These are phyloP conservation scores for Drepana arcuata DNA, from an alignment of 1,140 invertebrate genomes.

Conservation along the genomic window DNA sequence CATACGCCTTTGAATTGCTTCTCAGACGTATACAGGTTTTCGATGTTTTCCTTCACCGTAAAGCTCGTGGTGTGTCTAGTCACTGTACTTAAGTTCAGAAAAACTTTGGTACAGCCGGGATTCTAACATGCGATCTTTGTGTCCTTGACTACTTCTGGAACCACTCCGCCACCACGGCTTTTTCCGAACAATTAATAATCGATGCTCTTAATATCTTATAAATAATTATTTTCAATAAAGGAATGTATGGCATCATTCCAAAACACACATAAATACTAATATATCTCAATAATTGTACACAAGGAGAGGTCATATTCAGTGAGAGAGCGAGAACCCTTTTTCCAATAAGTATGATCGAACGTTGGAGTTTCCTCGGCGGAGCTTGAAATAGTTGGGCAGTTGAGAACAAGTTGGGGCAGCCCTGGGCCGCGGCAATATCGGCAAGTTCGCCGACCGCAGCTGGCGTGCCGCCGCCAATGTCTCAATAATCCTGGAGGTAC, in stretches of 20 bases:
- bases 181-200: too few species aligned
- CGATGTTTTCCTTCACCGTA: too few species aligned
- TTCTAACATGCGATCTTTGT: too few species aligned
- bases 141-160: too few species aligned
- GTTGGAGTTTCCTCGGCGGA: conserved; percentile 40
- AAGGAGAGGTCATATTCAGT: conserved; percentile 27
- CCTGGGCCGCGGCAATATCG: conserved; percentile 51
- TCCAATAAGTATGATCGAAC: conserved; percentile 54
- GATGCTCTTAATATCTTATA: conserved; percentile 1
- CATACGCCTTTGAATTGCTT: too few species aligned
- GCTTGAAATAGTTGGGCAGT: conserved; percentile 55
- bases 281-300: conserved; percentile 27
- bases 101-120: too few species aligned
- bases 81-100: too few species aligned
- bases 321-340: conserved; percentile 30
- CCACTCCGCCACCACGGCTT: too few species aligned
- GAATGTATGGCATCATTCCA: conserved; percentile 21
- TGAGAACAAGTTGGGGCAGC: conserved; percentile 54
- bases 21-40: too few species aligned
- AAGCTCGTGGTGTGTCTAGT: too few species aligned
- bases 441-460: conserved; percentile 52
- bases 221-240: conserved; percentile 9
- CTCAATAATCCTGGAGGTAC: conserved; percentile 68
- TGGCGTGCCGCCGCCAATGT: conserved; percentile 53
- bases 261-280: conserved; percentile 18